Conservation (phyloP, 2,888 invertebrate species). For the Aproaerema taeniolella region DNA sequence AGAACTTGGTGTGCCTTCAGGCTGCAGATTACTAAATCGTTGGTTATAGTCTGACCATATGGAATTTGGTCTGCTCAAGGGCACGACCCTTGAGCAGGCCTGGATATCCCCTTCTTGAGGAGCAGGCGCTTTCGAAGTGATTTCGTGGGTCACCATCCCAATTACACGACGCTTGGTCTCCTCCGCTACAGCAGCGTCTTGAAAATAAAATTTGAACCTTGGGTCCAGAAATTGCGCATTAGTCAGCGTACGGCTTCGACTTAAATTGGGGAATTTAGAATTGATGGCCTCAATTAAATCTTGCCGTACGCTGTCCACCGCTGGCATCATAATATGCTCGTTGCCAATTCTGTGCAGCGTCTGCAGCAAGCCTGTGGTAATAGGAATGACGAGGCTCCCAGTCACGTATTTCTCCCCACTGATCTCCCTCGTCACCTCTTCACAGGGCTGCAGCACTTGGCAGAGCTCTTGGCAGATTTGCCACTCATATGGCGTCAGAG, state of each 20-base stretch:
- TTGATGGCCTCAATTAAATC: not conserved
- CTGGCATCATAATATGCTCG: not conserved
- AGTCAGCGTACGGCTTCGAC: not conserved
- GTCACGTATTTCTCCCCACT: constrained; percentile 7
- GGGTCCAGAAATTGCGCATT: not conserved
- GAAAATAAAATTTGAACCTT: not conserved
- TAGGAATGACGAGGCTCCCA: constrained; percentile 1
- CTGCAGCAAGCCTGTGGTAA: not conserved
- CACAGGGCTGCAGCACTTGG: constrained; percentile 25
- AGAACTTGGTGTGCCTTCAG: too few relatives aligned
- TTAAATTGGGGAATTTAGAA: not conserved
- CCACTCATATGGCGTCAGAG: constrained; percentile 11
- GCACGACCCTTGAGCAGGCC: too few relatives aligned
- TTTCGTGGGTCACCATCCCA: too few relatives aligned
- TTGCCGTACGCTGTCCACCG: not conserved
- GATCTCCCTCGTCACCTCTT: constrained; percentile 17
- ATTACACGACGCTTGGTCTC: too few relatives aligned
- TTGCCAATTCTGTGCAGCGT: not conserved
- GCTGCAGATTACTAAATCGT: too few relatives aligned
- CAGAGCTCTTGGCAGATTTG: constrained; percentile 20
- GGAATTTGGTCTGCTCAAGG: too few relatives aligned
- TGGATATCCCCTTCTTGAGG: too few relatives aligned
- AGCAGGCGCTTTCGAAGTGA: too few relatives aligned
- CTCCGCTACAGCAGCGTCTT: too few relatives aligned
- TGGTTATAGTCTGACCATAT: too few relatives aligned